A percentile compares a stretch with the other conserved stretches of the same genome.
These are phyloP conservation scores for Laupala kohalensis DNA, from an alignment of 1,140 invertebrate species.

Conservation along the genomic window DNA sequence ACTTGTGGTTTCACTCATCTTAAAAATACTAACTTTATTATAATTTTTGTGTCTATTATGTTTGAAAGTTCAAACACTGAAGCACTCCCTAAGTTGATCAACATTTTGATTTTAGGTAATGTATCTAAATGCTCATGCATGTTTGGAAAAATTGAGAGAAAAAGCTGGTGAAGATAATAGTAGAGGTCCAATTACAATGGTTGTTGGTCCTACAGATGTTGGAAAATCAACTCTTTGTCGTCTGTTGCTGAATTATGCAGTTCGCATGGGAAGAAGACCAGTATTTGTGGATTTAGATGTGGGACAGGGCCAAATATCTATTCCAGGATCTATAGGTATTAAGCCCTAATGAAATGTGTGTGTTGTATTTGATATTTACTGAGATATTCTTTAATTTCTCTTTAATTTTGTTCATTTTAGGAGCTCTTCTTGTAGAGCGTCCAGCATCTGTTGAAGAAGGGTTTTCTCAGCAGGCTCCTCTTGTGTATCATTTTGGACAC, in stretches of 20 bases:
- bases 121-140: slow-evolving; percentile 90
- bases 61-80: not conserved
- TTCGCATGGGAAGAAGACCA: slow-evolving; percentile 68
- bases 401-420: slow-evolving; percentile 26
- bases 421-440: slow-evolving; percentile 77
- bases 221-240: slow-evolving; percentile 89
- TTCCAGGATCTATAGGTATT: slow-evolving; percentile 78
- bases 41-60: not conserved
- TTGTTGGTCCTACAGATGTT: slow-evolving; percentile 90
- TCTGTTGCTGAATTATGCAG: slow-evolving; percentile 88
- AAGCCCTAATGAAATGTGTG: not conserved
- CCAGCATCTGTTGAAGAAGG: slow-evolving; percentile 86
- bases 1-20: too few relatives aligned
- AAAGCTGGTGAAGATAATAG: slow-evolving; percentile 58
- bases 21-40: too few relatives aligned
- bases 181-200: slow-evolving; percentile 70
- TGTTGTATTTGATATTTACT: not conserved
- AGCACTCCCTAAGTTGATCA: too few relatives aligned
- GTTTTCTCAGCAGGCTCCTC: slow-evolving; percentile 77
- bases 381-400: not conserved
- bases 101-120: slow-evolving; percentile 33
- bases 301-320: slow-evolving; percentile 83
- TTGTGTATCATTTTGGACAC: slow-evolving; percentile 92
- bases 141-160: slow-evolving; percentile 75
- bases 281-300: slow-evolving; percentile 95